These are phyloP conservation scores for Cydia amplana DNA, from an alignment of 1,140 invertebrate genomes.

Conservation along the genomic window DNA sequence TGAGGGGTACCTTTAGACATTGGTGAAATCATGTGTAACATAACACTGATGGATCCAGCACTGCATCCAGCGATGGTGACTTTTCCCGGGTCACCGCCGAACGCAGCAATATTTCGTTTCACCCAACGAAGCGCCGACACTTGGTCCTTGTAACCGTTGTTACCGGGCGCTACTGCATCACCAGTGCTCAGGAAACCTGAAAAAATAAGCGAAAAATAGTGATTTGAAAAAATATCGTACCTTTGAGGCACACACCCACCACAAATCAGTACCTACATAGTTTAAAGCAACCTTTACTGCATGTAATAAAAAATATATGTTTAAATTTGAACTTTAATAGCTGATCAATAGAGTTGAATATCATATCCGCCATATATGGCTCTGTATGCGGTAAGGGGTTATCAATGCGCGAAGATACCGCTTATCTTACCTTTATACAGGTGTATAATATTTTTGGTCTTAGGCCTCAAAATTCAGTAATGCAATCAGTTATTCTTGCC, in stretches of 20 bases:
- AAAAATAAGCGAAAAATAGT: constrained; percentile 45
- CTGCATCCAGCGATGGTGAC: constrained; percentile 52
- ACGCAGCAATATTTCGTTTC: constrained; percentile 79
- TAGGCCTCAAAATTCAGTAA: too few relatives aligned
- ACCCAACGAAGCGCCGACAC: constrained; percentile 83
- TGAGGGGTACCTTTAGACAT: constrained; percentile 81
- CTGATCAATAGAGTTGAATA: too few relatives aligned
- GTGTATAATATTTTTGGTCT: too few relatives aligned
- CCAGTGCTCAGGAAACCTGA: constrained; percentile 75
- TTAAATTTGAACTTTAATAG: too few relatives aligned
- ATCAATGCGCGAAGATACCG: too few relatives aligned
- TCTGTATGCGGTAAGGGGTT: too few relatives aligned
- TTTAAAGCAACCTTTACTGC: too few relatives aligned
- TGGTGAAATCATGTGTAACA: constrained; percentile 85
- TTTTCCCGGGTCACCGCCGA: constrained; percentile 48
- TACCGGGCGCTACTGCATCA: constrained; percentile 80
- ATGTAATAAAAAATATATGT: too few relatives aligned
- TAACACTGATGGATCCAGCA: constrained; percentile 61
- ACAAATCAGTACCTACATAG: too few relatives aligned
- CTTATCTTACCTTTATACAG: too few relatives aligned
- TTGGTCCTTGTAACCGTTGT: constrained; percentile 84
- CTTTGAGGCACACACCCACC: background rate
- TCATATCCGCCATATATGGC: too few relatives aligned
- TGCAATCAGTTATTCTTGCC: too few relatives aligned
- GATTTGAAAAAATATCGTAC: background rate